These are phyloP conservation scores for Polyodon spathula DNA, from an alignment of 2,113 vertebrate genomes.

Conservation along the genomic window DNA sequence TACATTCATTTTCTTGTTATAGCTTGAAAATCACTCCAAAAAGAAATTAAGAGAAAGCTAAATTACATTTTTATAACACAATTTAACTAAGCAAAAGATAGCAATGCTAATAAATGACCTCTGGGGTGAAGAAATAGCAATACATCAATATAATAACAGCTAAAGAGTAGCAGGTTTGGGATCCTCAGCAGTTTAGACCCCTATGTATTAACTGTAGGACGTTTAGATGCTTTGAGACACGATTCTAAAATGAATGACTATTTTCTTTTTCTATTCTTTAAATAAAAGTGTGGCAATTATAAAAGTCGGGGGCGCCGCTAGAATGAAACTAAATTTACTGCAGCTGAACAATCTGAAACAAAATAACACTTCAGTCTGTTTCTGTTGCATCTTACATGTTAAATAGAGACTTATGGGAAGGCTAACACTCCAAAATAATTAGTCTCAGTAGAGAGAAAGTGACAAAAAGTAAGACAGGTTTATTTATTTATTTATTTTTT, in stretches of 20 bases:
- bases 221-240: not conserved
- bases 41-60: too few relatives aligned
- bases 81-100: too few relatives aligned
- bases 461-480: slow-evolving; percentile 15
- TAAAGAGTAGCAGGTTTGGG: too few relatives aligned
- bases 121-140: too few relatives aligned
- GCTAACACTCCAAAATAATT: slow-evolving; percentile 48
- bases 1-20: too few relatives aligned
- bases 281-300: slow-evolving; percentile 19
- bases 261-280: not conserved
- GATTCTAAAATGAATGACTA: not conserved
- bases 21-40: too few relatives aligned
- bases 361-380: slow-evolving; percentile 3
- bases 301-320: slow-evolving; percentile 30
- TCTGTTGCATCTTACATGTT: slow-evolving; percentile 20
- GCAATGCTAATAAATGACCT: too few relatives aligned
- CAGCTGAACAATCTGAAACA: slow-evolving; percentile 9
- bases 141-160: too few relatives aligned
- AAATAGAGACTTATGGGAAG: slow-evolving; percentile 28
- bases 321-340: slow-evolving; percentile 15
- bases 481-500: slow-evolving; percentile 1
- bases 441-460: slow-evolving; percentile 40
- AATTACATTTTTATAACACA: too few relatives aligned
- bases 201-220: too few relatives aligned
- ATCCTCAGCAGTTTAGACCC: too few relatives aligned